Base-by-base conservation (phyloP, 2,888 invertebrate species). In the Nemotelus nigrinus region DNA sequence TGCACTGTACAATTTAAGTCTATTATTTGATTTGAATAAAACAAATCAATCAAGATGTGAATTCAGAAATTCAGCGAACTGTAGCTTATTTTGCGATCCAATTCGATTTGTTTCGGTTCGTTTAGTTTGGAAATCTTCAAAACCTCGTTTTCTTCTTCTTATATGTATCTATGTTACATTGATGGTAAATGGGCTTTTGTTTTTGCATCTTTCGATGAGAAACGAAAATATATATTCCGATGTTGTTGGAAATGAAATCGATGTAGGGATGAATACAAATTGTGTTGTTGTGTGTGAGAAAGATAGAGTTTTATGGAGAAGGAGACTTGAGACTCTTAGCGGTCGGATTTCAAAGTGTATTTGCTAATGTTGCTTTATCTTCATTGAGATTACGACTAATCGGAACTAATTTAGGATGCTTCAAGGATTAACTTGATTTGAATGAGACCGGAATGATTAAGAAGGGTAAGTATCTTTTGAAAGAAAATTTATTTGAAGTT, bases 21-120 rank as follows among this genome's bases (percentile, higher is more conserved):
- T 68, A 48, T 68, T 68, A 68, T 68, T 68, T 8, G 67, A 68
- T 68, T 68, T 68, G 67, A 50, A 68, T 68, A 68, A 68, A 68
- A 68, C 67, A 68, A 68, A 68, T 68, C 67, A 68, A 68, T 68
- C 67, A 68, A 50, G 39, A 25, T 1, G 67, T 68, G 50, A 68
- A 68, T 68, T 68, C 67, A 68, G 67, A 50, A 48, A 68, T 48
- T 68, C 67, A 44, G 3, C 67, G 67, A 68, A 68, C 48, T 39
- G 50, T 48, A 68, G 48, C 45, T 47, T 48, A 68, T 68, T 68
- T 68, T 47, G 48, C 50, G 67, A 68, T 48, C 67, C 67, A 68
- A 68, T 68, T 68, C 67, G 67, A 68, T 68, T 68, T 68, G 41
- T 10, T 68, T 50, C 67, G 67, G 67, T 68, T 68, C 67, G 67